Conservation (phyloP, 1,140 invertebrate species). For the Apis dorsata region DNA sequence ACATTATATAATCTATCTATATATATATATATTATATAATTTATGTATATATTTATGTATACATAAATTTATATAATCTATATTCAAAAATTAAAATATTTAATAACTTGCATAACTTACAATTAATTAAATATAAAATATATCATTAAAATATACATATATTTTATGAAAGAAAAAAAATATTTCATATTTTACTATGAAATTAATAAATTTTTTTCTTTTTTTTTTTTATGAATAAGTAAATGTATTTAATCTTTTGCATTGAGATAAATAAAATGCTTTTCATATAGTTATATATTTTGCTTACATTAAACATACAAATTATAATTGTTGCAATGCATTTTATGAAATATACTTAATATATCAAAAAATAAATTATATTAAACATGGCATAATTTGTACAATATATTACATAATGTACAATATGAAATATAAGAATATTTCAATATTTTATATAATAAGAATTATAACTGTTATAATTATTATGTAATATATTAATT, state of each 20-base stretch:
- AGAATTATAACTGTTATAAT: conserved; percentile 1
- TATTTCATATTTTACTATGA: background rate
- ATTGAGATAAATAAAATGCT: conserved; percentile 35
- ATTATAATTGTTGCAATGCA: background rate
- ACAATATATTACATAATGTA: conserved; percentile 5
- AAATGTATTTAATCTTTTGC: conserved; percentile 30
- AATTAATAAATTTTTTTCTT: background rate
- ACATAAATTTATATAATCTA: no score
- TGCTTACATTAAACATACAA: background rate
- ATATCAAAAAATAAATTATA: background rate
- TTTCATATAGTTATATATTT: background rate
- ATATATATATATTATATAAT: conserved; percentile 42
- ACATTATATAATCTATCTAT: background rate
- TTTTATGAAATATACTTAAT: background rate
- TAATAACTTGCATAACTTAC: background rate
- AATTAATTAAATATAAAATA: conserved; percentile 15
- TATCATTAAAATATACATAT: conserved; percentile 24
- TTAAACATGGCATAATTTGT: background rate
- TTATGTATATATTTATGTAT: conserved; percentile 6
- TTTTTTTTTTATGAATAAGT: background rate
- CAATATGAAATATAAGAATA: conserved; percentile 3
- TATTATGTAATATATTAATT: background rate
- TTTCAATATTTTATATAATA: conserved; percentile 21
- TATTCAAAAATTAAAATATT: no score
- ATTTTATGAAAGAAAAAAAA: background rate